Evolutionary conservation across 2,113 vertebrate genomes (phyloP), one percentile per base, ranked within the genome.

Genomic region (Thunnus maccoyii): DNA sequence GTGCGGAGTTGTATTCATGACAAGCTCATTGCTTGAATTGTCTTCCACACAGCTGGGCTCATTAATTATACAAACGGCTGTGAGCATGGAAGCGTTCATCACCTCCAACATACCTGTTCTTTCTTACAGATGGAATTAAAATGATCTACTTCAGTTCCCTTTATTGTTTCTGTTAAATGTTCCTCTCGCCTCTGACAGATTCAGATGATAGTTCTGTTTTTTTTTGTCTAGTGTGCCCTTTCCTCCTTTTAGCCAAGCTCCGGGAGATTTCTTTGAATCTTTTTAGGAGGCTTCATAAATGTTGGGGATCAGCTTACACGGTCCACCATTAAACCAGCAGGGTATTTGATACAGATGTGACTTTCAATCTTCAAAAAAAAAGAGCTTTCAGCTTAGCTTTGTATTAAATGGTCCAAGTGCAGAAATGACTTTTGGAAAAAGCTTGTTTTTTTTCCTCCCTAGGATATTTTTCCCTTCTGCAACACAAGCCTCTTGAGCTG

Each of bases 331-430:
- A 89, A 86, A 88, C 72, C 70, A 70, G 64, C 11, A 65, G 78
- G 69, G 77, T 90, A 83, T 91, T 87, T 90, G 52, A 89, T 82
- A 91, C 86, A 82, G 79, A 90, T 86, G 78, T 85, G 78, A 84
- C 69, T 87, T 80, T 66, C 48, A 89, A 72, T 88, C 64, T 86
- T 72, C 1, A 65, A 82, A 85, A 72, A 69, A 54, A 52, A 41
- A 68, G 6, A 57, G 55, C 85, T 85, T 77, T 76, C n/a, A 3
- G 56, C 67, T 79, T 54, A 73, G 76, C 77, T 74, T 78, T 82
- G 69, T 80, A 70, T 85, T 80, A 81, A 77, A 81, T 54, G 62
- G 55, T 58, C 65, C 48, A 74, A 80, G 56, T 75, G 74, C 30
- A 72, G 56, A 85, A 90, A 81, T 79, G 1, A 62, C 56, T 80